Evolutionary conservation across 2,113 vertebrate genomes (phyloP), one percentile per base, ranked within the genome.

Genomic region (Neolamprologus longior): DNA sequence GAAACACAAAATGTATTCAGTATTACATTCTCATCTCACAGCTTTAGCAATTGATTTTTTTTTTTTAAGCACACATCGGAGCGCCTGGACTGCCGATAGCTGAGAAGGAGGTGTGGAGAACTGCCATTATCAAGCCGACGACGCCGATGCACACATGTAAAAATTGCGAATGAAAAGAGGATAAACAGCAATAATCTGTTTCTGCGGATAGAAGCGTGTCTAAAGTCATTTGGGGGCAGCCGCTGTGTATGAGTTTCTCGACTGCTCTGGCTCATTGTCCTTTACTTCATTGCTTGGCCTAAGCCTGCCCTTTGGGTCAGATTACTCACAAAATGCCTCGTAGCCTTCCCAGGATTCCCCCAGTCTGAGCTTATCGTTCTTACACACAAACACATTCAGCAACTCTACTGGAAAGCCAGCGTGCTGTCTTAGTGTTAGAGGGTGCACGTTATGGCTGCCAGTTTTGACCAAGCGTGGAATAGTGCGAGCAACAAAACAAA

Each of bases 1-100:
- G 92, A 89, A 93, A 94, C 91, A 93, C 91, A 91, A 92, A 95
- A 95, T 95, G 92, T 93, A 95, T 95, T 95, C 94, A 92, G 90
- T 88, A 94, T 95, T 94, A 94, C 92, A 90, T 92, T 94, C 93
- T 94, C 95, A 94, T 95, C 93, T 93, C 91, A 89, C 92, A 93
- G 94, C 94, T 94, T 93, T 91, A 92, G 93, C 91, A 94, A 95
- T 95, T 94, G 94, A 96, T 95, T 95, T 94, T 85, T 93, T 95
- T 95, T 94, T 88, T 93, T 89, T 90, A 93, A 94, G 93, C 83
- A 85, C 93, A 94, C 91, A 89, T 91, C 31, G 86, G 86, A 92
- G 91, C 9, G 71, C 47, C 73, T 90, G 83, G 87, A 68, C 85
- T 14, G 79, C 86, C 26, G 86, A 92, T 94, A 92, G 91, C 92